These are phyloP conservation scores for Heliocidaris erythrogramma DNA, from an alignment of 35 echinoderm and acorn worm species.

Conservation along the genomic window DNA sequence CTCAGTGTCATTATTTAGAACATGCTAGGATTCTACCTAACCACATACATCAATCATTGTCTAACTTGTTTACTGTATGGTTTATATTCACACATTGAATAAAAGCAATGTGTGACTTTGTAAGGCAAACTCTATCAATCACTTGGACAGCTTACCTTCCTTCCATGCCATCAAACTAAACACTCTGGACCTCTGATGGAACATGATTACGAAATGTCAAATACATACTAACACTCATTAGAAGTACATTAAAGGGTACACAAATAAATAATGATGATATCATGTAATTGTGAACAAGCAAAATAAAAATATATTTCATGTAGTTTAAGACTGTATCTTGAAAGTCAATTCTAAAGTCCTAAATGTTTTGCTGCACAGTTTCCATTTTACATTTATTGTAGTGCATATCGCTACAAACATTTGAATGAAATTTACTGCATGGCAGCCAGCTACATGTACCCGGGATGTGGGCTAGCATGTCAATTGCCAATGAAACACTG, in stretches of 20 bases:
- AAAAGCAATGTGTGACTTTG: neutral
- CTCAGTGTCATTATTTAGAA: neutral
- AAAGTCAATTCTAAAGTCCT: no score
- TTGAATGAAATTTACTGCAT: no score
- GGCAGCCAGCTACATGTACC: no score
- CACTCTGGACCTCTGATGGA: neutral
- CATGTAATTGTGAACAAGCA: no score
- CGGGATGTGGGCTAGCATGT: no score
- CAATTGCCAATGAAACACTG: no score
- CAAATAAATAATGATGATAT: neutral
- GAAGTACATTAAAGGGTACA: neutral
- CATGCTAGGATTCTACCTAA: neutral
- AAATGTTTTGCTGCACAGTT: no score
- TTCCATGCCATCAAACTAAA: neutral
- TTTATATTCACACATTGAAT: neutral
- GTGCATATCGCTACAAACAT: no score
- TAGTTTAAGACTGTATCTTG: no score
- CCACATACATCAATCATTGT: neutral
- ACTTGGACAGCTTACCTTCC: neutral
- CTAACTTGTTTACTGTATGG: neutral
- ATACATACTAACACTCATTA: neutral
- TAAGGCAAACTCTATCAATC: neutral
- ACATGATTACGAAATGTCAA: neutral
- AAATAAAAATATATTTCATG: no score
- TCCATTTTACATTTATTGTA: no score